Percentiles rank a stretch among this genome's conserved stretches.
Conservation (phyloP, 1,140 invertebrate species). For the Drosophila asahinai region DNA sequence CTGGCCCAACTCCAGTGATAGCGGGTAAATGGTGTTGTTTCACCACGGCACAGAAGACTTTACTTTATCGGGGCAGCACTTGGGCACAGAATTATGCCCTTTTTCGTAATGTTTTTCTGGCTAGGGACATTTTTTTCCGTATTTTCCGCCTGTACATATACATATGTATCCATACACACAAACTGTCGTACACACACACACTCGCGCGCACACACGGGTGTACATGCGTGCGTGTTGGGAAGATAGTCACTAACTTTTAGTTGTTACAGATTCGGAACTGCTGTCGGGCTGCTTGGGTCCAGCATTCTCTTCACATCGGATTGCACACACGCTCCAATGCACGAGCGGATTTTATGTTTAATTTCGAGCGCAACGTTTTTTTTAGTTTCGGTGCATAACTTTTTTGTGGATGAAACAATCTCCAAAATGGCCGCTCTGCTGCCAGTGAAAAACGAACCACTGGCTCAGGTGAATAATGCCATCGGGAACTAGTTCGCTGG, state of each 20-base stretch:
- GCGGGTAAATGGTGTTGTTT: neutral
- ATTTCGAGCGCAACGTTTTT: slow-evolving; percentile 68
- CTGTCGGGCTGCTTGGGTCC: slow-evolving; percentile 54
- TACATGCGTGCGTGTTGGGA: slow-evolving; percentile 67
- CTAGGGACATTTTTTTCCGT: slow-evolving; percentile 53
- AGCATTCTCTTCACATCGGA: slow-evolving; percentile 63
- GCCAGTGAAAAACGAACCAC: slow-evolving; percentile 45
- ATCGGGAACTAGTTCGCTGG: slow-evolving; percentile 43
- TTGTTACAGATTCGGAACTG: slow-evolving; percentile 63
- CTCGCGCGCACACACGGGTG: slow-evolving; percentile 63
- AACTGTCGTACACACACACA: slow-evolving; percentile 53
- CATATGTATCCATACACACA: slow-evolving; percentile 63
- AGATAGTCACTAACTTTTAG: slow-evolving; percentile 72
- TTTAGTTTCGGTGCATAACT: slow-evolving; percentile 78
- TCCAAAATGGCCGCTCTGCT: slow-evolving; percentile 78
- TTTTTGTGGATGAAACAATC: slow-evolving; percentile 80
- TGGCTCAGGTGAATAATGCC: slow-evolving; percentile 49
- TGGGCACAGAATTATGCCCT: slow-evolving; percentile 1
- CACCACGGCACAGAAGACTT: slow-evolving; percentile 10
- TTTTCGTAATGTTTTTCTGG: slow-evolving; percentile 39
- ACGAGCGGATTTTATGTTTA: slow-evolving; percentile 59
- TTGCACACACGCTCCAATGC: slow-evolving; percentile 65
- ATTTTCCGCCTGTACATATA: slow-evolving; percentile 55
- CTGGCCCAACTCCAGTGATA: neutral
- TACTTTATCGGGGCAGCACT: slow-evolving; percentile 4